Conservation (phyloP, 2,888 invertebrate genomes). For the Eristalis pertinax region DNA sequence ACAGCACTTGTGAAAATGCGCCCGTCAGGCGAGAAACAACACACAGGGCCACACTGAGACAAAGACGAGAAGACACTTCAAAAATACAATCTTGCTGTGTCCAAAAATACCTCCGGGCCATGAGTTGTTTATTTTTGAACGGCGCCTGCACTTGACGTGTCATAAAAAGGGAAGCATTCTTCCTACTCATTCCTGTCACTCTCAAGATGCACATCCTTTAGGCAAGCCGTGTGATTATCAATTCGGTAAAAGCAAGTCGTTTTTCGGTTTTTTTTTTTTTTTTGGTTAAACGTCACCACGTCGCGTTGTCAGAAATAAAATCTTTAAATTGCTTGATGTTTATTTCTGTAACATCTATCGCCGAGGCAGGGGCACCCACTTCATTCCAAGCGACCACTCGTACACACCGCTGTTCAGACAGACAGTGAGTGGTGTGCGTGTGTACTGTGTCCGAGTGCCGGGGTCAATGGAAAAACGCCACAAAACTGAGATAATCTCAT, state of each 20-base stretch:
- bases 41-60: background rate
- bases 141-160: background rate
- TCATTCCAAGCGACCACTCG: background rate
- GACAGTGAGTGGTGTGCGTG: background rate
- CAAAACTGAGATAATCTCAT: constrained; percentile 44
- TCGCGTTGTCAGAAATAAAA: background rate
- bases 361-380: background rate
- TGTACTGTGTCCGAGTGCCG: background rate
- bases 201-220: background rate
- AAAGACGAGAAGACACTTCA: background rate
- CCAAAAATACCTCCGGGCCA: background rate
- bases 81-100: background rate
- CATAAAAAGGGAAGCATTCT: background rate
- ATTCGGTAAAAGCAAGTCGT: background rate
- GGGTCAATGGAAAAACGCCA: constrained; percentile 52
- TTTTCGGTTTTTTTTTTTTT: no score
- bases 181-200: background rate
- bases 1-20: background rate
- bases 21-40: background rate
- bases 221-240: background rate
- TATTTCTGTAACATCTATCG: background rate
- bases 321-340: background rate
- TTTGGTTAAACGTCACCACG: background rate
- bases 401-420: background rate
- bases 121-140: background rate